These are phyloP conservation scores for Amphimedon queenslandica DNA, from an alignment of 37 sponge, comb jelly and placozoan species.

Conservation along the genomic window DNA sequence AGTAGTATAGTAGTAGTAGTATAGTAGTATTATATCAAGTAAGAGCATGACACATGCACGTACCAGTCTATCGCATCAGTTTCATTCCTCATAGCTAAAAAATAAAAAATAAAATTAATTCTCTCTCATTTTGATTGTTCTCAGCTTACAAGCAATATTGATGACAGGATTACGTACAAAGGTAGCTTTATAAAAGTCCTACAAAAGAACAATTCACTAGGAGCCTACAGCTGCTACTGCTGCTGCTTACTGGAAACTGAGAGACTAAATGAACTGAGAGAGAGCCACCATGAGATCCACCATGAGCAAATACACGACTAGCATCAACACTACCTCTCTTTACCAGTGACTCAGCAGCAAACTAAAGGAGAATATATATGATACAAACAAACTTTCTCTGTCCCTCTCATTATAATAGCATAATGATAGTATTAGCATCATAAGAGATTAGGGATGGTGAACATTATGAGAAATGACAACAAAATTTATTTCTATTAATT, in stretches of 20 bases:
- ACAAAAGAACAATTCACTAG: too few relatives aligned
- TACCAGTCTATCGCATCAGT: conserved; percentile 96
- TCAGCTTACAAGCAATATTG: conserved; percentile 69
- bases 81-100: conserved; percentile 44
- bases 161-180: conserved; percentile 86
- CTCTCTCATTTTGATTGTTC: too few relatives aligned
- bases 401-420: too few relatives aligned
- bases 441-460: too few relatives aligned
- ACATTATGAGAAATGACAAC: too few relatives aligned
- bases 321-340: conserved; percentile 39
- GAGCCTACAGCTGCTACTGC: too few relatives aligned
- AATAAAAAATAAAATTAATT: not conserved
- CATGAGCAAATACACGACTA: conserved; percentile 69
- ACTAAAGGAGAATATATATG: conserved; percentile 39
- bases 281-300: conserved; percentile 99
- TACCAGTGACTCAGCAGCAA: conserved; percentile 53
- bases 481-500: too few relatives aligned
- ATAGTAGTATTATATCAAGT: not conserved
- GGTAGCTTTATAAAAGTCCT: conserved; percentile 90
- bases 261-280: conserved; percentile 83
- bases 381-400: too few relatives aligned
- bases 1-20: too few relatives aligned
- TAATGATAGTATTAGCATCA: too few relatives aligned
- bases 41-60: not conserved
- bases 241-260: conserved; percentile 87